Conservation (phyloP, 1,140 invertebrate genomes). For the Megalonaias nervosa region DNA sequence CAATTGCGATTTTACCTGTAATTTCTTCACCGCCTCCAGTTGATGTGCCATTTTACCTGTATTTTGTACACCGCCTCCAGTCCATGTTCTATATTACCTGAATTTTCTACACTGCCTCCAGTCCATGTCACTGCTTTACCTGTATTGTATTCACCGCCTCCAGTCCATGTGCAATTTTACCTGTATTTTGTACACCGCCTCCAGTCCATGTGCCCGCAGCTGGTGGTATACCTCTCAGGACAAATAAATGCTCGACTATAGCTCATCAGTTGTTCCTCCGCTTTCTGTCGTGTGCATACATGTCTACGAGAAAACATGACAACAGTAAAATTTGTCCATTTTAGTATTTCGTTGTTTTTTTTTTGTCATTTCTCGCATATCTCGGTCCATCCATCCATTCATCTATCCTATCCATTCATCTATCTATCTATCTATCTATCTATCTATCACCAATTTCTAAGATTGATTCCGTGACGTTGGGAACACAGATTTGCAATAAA, state of each 20-base stretch:
- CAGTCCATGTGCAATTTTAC: constrained; percentile 4
- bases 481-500: too few relatives aligned
- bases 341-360: too few relatives aligned
- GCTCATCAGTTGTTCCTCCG: constrained; percentile 24
- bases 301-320: constrained; percentile 4
- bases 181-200: constrained; percentile 35
- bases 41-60: constrained; percentile 23
- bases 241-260: constrained; percentile 33
- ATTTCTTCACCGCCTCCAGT: constrained; percentile 33
- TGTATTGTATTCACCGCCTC: not conserved
- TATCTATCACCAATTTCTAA: too few relatives aligned
- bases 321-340: not conserved
- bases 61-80: constrained; percentile 21
- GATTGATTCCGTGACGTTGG: too few relatives aligned
- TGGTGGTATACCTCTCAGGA: constrained; percentile 30
- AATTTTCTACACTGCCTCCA: constrained; percentile 33
- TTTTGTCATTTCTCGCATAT: too few relatives aligned
- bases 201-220: constrained; percentile 34
- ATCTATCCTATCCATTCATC: too few relatives aligned
- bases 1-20: constrained; percentile 34
- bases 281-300: constrained; percentile 20
- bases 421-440: too few relatives aligned
- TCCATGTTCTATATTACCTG: constrained; percentile 4
- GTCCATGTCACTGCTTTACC: constrained; percentile 16
- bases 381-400: too few relatives aligned